A percentile compares a stretch with the other conserved stretches of the same genome.
These are phyloP conservation scores for Ormyrus nitidulus DNA, from an alignment of 2,888 invertebrate genomes.

Conservation along the genomic window DNA sequence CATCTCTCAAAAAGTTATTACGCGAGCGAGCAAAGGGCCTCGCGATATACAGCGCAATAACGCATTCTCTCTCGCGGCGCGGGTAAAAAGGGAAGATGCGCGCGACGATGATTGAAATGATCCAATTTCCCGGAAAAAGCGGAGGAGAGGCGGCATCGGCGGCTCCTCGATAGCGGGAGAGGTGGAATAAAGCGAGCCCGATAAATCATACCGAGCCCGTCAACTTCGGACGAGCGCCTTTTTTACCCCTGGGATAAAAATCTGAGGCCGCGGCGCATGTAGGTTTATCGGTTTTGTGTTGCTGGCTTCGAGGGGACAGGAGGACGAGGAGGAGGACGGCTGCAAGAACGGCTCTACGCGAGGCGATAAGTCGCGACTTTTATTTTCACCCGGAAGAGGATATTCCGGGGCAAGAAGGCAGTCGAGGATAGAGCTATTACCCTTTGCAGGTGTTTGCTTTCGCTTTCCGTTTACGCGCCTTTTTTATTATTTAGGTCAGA, in stretches of 20 bases:
- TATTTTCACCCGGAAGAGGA: not conserved
- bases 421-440: not conserved
- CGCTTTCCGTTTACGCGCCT: too few relatives aligned
- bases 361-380: not conserved
- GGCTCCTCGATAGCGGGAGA: not conserved
- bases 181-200: not conserved
- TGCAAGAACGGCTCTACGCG: not conserved
- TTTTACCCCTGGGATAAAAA: not conserved
- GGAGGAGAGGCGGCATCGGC: not conserved
- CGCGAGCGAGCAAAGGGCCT: not conserved
- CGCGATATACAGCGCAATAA: slow-evolving; percentile 4
- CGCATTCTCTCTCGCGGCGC: not conserved
- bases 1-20: not conserved
- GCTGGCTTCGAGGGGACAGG: not conserved
- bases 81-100: not conserved
- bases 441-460: too few relatives aligned
- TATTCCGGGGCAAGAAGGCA: not conserved
- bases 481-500: too few relatives aligned
- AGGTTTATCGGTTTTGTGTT: not conserved
- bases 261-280: not conserved
- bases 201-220: slow-evolving; percentile 27
- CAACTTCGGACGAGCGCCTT: not conserved
- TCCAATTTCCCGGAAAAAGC: slow-evolving; percentile 38
- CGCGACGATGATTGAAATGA: slow-evolving; percentile 48
- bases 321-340: not conserved